phyloP scores from a whole-genome alignment of 2,113 vertebrate genomes.

The Rhynchopsitta pachyrhyncha region DNA sequence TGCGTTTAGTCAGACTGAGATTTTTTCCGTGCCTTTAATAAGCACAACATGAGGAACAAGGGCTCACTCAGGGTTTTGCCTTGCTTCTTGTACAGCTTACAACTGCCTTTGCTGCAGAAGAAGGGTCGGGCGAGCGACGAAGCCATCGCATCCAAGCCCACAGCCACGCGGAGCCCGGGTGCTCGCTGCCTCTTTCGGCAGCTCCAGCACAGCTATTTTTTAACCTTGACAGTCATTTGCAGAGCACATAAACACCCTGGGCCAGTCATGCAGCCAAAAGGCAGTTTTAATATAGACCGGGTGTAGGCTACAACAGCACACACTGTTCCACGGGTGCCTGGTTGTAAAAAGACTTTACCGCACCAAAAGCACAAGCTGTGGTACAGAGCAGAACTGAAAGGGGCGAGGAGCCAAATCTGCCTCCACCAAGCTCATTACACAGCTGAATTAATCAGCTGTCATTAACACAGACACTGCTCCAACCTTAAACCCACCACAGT shows the following conservation, averaged over 20 bases:
- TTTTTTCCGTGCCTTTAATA: background rate
- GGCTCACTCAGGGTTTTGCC: background rate
- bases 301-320: background rate
- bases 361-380: background rate
- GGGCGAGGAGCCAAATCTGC: background rate
- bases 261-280: background rate
- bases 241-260: background rate
- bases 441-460: background rate
- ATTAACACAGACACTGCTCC: background rate
- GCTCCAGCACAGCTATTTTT: background rate
- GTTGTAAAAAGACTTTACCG: background rate
- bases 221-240: background rate
- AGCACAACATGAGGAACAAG: accelerated
- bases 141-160: background rate
- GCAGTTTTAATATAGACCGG: background rate
- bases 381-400: background rate
- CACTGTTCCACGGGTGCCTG: background rate
- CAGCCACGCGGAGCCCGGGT: background rate
- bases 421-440: background rate
- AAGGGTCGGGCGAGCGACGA: accelerated
- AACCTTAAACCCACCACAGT: background rate
- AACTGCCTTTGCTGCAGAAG: accelerated
- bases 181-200: background rate
- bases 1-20: background rate
- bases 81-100: no score